Evolutionary conservation across 1,140 invertebrate genomes (phyloP).

Genomic region (Gerris buenoi): DNA sequence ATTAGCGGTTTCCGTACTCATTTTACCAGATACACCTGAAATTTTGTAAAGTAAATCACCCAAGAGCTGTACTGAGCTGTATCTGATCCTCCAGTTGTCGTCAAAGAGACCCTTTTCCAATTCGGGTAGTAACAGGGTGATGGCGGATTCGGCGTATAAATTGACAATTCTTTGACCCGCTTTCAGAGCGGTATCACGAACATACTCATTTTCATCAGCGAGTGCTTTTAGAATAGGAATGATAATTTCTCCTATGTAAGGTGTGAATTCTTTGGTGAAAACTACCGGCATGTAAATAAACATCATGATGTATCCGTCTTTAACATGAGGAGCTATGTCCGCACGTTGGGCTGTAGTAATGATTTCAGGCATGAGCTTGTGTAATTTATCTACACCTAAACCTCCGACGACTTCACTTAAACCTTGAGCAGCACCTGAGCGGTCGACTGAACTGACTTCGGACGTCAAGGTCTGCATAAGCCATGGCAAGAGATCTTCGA

Average conservation of each 20-base stretch:
- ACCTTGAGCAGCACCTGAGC: slow-evolving; percentile 95
- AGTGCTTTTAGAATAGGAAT: slow-evolving; percentile 94
- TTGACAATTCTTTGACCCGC: slow-evolving; percentile 95
- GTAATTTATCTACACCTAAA: slow-evolving; percentile 83
- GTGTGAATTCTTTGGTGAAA: slow-evolving; percentile 86
- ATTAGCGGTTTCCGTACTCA: slow-evolving; percentile 93
- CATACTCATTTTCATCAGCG: slow-evolving; percentile 98
- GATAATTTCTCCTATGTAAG: slow-evolving; percentile 93
- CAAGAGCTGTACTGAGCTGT: slow-evolving; percentile 82
- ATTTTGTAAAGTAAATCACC: slow-evolving; percentile 94
- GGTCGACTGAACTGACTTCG: slow-evolving; percentile 85
- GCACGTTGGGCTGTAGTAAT: slow-evolving; percentile 85
- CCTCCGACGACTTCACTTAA: slow-evolving; percentile 88
- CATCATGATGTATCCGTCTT: slow-evolving; percentile 99
- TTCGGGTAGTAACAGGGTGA: slow-evolving; percentile 82
- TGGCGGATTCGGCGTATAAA: slow-evolving; percentile 89
- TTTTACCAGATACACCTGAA: slow-evolving; percentile 94
- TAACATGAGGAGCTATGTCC: slow-evolving; percentile 92
- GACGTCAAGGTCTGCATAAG: slow-evolving; percentile 96
- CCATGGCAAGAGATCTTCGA: slow-evolving; percentile 93
- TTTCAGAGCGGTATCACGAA: slow-evolving; percentile 87
- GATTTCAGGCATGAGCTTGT: slow-evolving; percentile 96
- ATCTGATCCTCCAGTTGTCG: slow-evolving; percentile 94
- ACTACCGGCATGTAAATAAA: slow-evolving; percentile 98
- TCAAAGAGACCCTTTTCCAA: slow-evolving; percentile 86